Evolutionary conservation across 2,797 vertebrate genomes (phyloP).

Genomic region (Sus cebifrons): DNA sequence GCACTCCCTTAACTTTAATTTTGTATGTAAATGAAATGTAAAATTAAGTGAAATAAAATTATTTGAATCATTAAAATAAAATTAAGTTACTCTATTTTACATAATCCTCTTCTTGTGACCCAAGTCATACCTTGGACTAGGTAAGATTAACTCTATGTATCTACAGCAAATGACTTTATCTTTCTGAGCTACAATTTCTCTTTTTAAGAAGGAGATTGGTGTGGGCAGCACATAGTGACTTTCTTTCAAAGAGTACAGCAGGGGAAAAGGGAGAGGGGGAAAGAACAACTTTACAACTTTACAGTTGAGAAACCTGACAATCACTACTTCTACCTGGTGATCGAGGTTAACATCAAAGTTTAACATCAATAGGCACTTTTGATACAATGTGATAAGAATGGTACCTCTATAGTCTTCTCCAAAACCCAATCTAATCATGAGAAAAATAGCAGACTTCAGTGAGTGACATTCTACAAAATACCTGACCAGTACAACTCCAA

Average conservation of each 20-base stretch:
- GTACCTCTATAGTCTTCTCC: neutral
- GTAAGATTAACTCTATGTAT: neutral
- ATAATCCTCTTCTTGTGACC: neutral
- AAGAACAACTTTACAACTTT: neutral
- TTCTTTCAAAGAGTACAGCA: neutral
- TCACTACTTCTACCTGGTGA: neutral
- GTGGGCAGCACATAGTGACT: neutral
- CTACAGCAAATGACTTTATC: neutral
- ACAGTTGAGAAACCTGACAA: neutral
- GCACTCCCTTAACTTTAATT: conserved; percentile 15
- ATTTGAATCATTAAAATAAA: conserved; percentile 42
- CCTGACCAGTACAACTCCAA: neutral
- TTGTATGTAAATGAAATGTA: conserved; percentile 28
- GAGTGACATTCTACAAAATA: neutral
- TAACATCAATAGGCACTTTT: neutral
- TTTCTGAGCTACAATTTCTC: neutral
- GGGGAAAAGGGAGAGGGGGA: neutral
- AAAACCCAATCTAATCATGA: neutral
- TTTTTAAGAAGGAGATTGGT: neutral
- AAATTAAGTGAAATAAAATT: conserved; percentile 63
- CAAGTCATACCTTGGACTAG: neutral
- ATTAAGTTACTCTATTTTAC: conserved; percentile 1
- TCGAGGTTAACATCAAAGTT: neutral
- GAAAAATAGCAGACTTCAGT: neutral
- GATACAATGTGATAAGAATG: neutral